Evolutionary conservation across 2,113 vertebrate genomes (phyloP), one percentile per base, ranked within the genome.

Genomic region (Lanius ludovicianus): DNA sequence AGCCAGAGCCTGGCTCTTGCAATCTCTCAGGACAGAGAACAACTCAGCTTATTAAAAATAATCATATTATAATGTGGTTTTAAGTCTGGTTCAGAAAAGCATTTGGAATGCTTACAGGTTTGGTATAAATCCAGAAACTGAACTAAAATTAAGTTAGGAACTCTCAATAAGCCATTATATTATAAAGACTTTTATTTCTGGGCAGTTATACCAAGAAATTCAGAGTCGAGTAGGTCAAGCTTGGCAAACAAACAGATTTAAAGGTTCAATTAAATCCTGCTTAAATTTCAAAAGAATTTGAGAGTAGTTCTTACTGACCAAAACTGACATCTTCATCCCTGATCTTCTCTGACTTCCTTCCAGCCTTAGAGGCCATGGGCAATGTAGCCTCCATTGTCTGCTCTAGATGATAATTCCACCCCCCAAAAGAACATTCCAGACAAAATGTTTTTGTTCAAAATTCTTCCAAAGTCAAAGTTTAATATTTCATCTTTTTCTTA

Each of bases 301-400:
- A 79, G 13, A 49, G 19, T 5, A 2, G 4, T 27, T 71, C 49
- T 57, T 39, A n/a, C 23, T 70, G 35, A 41, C 39, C 15, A 14
- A 27, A 74, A 77, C 4, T 1, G 3, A 10, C 27, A 64, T 13
- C 24, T 56, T 44, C 37, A 70, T 7, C 18, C 10, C 14, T 9
- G 11, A 6, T 62, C 83, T 83, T 65, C 60, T 62, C n/a, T 30
- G 39, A 35, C 11, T 71, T 39, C 17, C 12, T 70, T n/a, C 49
- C 53, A 92, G 49, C 17, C 37, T 44, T 31, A 25, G 19, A 76
- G 31, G 13, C 23, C 60, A 35, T 6, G 11, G 39, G 7, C 49
- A 68, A 27, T 1, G 3, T 2, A 65, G 41, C 49, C 3, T 8
- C 59, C 0, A 0, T 15, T 37, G 6, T 30, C 42, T 49, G 20